Conservation (phyloP, 2,888 invertebrate species). For the Ectemnius cavifrons region DNA sequence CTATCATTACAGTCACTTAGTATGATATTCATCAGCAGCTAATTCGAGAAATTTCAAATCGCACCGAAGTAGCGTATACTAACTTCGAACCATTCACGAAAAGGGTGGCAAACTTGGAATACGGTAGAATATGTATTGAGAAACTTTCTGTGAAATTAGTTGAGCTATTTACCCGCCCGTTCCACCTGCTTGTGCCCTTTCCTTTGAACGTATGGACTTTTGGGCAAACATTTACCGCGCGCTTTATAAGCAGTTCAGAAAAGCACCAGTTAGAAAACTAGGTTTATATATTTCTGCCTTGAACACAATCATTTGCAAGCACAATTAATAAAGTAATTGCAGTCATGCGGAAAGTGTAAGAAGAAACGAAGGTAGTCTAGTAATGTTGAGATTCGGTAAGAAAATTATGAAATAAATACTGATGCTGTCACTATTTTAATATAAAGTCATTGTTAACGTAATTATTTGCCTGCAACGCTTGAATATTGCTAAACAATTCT, state of each 20-base stretch:
- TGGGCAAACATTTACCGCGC: not conserved
- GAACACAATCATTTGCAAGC: too few relatives aligned
- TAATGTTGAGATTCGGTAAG: too few relatives aligned
- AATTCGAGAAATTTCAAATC: not conserved
- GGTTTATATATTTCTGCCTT: too few relatives aligned
- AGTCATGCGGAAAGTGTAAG: too few relatives aligned
- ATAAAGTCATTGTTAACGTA: too few relatives aligned
- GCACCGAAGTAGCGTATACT: not conserved
- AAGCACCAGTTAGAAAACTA: not conserved
- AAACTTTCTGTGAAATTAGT: conserved; percentile 6
- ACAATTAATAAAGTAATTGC: too few relatives aligned
- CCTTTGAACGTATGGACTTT: not conserved
- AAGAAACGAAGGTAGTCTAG: too few relatives aligned
- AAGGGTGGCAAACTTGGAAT: not conserved
- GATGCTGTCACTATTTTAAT: too few relatives aligned
- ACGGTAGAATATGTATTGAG: not conserved
- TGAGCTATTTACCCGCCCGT: not conserved
- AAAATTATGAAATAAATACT: too few relatives aligned
- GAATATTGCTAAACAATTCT: too few relatives aligned
- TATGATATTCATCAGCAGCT: not conserved
- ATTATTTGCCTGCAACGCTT: too few relatives aligned
- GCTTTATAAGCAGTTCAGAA: not conserved
- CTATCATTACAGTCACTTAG: conserved; percentile 12
- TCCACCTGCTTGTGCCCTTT: not conserved
- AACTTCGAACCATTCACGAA: not conserved